Conservation (phyloP, 1,140 invertebrate genomes). For the Procambarus virginalis region DNA sequence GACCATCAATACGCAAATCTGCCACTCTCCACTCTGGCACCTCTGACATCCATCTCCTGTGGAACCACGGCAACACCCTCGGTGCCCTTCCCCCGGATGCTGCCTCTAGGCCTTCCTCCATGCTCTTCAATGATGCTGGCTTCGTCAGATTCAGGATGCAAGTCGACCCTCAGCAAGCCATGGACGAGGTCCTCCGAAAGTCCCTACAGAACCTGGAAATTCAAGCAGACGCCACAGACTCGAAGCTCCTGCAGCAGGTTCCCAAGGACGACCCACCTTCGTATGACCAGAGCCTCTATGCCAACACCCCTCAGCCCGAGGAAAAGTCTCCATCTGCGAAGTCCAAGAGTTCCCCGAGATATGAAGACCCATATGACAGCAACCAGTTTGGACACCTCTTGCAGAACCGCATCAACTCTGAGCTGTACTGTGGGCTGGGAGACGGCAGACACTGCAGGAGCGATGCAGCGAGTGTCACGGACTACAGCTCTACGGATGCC, state of each 20-base stretch:
- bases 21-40: conserved; percentile 75
- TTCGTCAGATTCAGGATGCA: conserved; percentile 84
- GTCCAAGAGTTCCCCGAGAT: conserved; percentile 15
- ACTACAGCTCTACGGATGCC: conserved; percentile 65
- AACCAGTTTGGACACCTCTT: conserved; percentile 33
- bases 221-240: conserved; percentile 26
- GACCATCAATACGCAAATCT: conserved; percentile 76
- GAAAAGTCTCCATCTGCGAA: background rate
- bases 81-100: conserved; percentile 72
- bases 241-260: background rate
- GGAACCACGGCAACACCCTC: conserved; percentile 75
- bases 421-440: conserved; percentile 6
- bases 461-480: conserved; percentile 41
- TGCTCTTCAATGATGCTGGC: conserved; percentile 89
- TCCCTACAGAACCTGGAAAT: conserved; percentile 54
- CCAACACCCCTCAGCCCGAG: background rate
- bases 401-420: conserved; percentile 30
- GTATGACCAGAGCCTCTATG: conserved; percentile 37
- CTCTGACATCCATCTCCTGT: conserved; percentile 74
- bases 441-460: conserved; percentile 14
- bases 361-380: conserved; percentile 46
- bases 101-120: conserved; percentile 76
- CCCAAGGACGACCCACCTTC: conserved; percentile 37
- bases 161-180: conserved; percentile 42
- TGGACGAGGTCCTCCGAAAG: conserved; percentile 39